These are phyloP conservation scores for Phataginus tetradactyla DNA, from an alignment of 2,797 vertebrate species.

Conservation along the genomic window DNA sequence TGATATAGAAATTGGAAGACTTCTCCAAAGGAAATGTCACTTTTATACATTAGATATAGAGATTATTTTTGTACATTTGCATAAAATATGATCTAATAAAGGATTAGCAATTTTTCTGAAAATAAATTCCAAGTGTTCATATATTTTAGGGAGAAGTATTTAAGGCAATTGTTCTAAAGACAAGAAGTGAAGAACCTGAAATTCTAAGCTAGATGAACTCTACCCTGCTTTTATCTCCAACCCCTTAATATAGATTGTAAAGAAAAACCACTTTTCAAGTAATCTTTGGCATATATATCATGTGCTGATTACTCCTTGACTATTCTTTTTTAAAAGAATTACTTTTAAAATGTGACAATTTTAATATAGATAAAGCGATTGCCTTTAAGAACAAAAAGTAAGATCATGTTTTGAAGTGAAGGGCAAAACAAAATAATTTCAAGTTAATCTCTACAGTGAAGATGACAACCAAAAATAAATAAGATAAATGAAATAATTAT, in stretches of 20 bases:
- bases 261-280: background rate
- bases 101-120: background rate
- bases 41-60: background rate
- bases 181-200: background rate
- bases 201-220: background rate
- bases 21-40: background rate
- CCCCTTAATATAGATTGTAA: background rate
- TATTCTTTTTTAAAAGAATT: background rate
- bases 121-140: background rate
- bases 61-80: background rate
- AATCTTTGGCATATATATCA: background rate
- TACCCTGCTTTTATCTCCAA: background rate
- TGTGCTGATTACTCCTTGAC: background rate
- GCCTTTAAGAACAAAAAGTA: constrained; percentile 27
- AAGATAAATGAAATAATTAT: constrained; percentile 52
- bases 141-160: background rate
- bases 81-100: background rate
- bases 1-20: background rate
- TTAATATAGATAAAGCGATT: background rate
- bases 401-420: constrained; percentile 1
- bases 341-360: background rate
- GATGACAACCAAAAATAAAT: constrained; percentile 50
- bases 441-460: constrained; percentile 10
- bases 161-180: background rate
- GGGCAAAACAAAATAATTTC: constrained; percentile 13